These are phyloP conservation scores for Coreoperca whiteheadi DNA, from an alignment of 2,113 vertebrate genomes.

Conservation along the genomic window DNA sequence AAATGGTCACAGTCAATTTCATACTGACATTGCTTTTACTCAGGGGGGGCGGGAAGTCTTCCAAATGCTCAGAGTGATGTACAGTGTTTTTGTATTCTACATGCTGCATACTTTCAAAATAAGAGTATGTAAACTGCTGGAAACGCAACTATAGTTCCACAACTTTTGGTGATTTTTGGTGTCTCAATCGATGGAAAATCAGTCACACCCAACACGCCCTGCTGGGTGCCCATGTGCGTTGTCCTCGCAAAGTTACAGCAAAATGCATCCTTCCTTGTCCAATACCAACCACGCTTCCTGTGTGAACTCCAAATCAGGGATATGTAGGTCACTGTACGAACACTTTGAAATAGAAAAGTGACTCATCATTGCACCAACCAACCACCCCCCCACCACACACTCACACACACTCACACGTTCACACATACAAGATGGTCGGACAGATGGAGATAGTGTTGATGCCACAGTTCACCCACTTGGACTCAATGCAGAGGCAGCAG, in stretches of 20 bases:
- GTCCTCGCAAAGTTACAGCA: background rate
- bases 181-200: background rate
- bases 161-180: background rate
- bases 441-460: conserved; percentile 64
- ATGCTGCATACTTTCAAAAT: background rate
- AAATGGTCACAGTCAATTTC: background rate
- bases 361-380: conserved; percentile 42
- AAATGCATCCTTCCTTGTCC: background rate
- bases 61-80: background rate
- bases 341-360: conserved; percentile 56
- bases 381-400: background rate
- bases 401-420: conserved; percentile 4
- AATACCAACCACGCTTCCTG: conserved; percentile 13
- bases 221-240: background rate
- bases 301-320: conserved; percentile 21
- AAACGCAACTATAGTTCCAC: background rate
- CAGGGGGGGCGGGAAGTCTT: background rate
- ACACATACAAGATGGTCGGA: conserved; percentile 47
- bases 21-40: background rate
- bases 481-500: conserved; percentile 7
- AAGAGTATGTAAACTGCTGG: background rate
- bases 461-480: conserved; percentile 39
- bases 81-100: background rate
- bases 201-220: background rate
- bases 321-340: conserved; percentile 51